Evolutionary conservation across 2,888 invertebrate genomes (phyloP), one percentile per base, ranked within the genome.

Genomic region (Hydroisotoma schaefferi): DNA sequence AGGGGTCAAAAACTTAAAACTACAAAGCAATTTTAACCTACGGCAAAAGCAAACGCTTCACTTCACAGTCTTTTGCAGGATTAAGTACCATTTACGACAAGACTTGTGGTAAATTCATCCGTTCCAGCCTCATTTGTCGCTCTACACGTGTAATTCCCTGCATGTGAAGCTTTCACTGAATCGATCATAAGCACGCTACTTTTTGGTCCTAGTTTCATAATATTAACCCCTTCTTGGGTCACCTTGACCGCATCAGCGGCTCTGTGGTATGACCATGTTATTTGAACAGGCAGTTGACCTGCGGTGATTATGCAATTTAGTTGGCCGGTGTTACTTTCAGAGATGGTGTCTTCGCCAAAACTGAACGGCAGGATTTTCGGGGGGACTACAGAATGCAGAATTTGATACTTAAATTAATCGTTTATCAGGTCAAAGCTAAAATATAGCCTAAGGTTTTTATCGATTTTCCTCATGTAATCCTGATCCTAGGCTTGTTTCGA

Each of bases 51-150:
- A n/a, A n/a, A n/a, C n/a, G n/a, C n/a, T n/a, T n/a, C n/a, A n/a
- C n/a, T n/a, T n/a, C n/a, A n/a, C n/a, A n/a, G n/a, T n/a, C n/a
- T n/a, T n/a, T n/a, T n/a, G n/a, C n/a, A n/a, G n/a, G n/a, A n/a
- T n/a, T n/a, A n/a, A n/a, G 4, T 40, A 40, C 40, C 87, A 85
- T 74, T 82, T 82, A 90, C 90, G 90, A 55, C 81, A 80, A 65
- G 90, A 84, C 64, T 81, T 67, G 88, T 84, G 57, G 86, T 83
- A 76, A 85, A 84, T 70, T 83, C 83, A 71, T 84, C 82, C 67
- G 78, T 78, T 73, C 88, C 90, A 59, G 87, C 88, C 71, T 81
- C 81, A 77, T 88, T 88, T 28, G 60, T 27, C 4, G 60, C 60
- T 6, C 61, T 69, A 56, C 74, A 74, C 20, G 73, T 70, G 59